Conservation (phyloP, 2,113 vertebrate species). For the Trochalopteron elliotii region DNA sequence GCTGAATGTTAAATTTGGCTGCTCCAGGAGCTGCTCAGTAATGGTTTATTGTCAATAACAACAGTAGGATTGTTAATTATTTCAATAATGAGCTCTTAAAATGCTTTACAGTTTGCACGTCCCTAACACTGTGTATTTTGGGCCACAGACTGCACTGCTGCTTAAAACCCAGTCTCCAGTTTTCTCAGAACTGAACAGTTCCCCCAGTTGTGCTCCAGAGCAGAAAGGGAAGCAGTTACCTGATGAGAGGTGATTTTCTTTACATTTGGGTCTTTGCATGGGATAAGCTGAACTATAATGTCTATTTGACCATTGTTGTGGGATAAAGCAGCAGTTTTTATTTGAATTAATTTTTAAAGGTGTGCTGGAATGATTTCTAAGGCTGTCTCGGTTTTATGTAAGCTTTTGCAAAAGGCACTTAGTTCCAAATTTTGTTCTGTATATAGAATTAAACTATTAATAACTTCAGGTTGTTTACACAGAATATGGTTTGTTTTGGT, state of each 20-base stretch:
- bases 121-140: conserved; percentile 39
- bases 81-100: not conserved
- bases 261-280: not conserved
- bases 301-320: not conserved
- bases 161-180: conserved; percentile 93
- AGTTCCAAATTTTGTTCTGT: not conserved
- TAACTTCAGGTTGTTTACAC: not conserved
- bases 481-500: not conserved
- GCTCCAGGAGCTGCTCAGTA: not conserved
- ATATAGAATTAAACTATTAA: not conserved
- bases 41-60: not conserved
- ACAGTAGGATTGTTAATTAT: not conserved
- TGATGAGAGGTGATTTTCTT: conserved; percentile 79
- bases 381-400: not conserved
- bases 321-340: not conserved
- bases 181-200: conserved; percentile 82
- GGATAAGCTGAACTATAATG: not conserved
- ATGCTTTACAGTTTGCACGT: not conserved
- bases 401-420: not conserved
- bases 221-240: conserved; percentile 81
- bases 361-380: not conserved
- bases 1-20: not conserved
- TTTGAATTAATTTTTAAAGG: not conserved
- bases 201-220: conserved; percentile 73
- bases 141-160: conserved; percentile 90